Base-by-base conservation (phyloP, 2,888 invertebrate species). In the Tridacna crocea region DNA sequence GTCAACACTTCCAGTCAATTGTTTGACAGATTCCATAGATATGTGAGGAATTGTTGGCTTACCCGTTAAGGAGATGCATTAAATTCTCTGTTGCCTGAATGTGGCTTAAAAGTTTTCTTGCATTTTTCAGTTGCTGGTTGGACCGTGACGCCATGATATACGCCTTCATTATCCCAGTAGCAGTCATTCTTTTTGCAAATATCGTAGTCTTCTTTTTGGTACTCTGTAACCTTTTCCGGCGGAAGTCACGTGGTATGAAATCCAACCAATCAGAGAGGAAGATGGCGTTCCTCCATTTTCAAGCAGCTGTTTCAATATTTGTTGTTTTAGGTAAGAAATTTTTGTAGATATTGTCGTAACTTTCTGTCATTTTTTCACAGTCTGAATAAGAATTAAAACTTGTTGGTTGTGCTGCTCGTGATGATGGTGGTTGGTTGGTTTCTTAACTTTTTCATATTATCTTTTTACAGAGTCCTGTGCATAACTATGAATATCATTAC, bases 201-300 rank as follows among this genome's bases (percentile, higher is more conserved):
- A 68, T 88, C 13, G 80, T 90, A 36, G 82, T 92, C 12, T 92
- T 90, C 76, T 61, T 84, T 22, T 63, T 92, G 78, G 91, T 93
- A 15, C 82, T 91, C 26, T 83, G 87, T 74, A 90, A 87, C 75
- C 83, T 93, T 73, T 87, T 89, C 19, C 83, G 82, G 10, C 83
- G 88, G n/a, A 72, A 76, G 70, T 76, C 88, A 47, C 85, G 88
- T 72, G 88, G 88, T 0, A 95, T 96, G 10, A 95, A 95, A 0
- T 91, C 90, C 19, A 88, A 90, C 61, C 83, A 95, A 0, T 92
- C 91, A 46, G 88, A 90, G 24, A 76, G 87, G 12, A 88, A 89
- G 61, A 84, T 90, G 73, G 90, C 91, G 11, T 74, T 90, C 75
- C 90, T 91, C 48, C 93, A 93, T 83, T 87, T 94, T 24, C 82